Evolutionary conservation across 2,113 vertebrate species (phyloP), one percentile per base, ranked within the genome.

Genomic region (Ceyx margarethae): DNA sequence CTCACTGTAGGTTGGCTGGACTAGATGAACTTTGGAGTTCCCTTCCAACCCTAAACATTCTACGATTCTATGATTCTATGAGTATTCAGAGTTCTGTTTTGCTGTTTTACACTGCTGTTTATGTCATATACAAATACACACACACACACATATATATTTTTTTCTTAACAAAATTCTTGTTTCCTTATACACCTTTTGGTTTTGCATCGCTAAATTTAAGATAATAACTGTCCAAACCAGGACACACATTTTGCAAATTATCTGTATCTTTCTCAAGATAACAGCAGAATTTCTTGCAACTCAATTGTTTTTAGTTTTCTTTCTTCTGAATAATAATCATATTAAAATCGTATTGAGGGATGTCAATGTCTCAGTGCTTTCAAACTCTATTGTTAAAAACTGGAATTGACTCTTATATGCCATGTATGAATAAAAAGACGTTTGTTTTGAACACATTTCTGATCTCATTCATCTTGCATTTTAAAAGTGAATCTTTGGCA

Each of bases 331-430:
- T 37, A 81, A 62, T 22, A 9, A 15, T 23, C 3, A 0, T 42
- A 37, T 57, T 16, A 68, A 73, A 53, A 37, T 5, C 15, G 5
- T 20, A 31, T 20, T 68, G 51, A 76, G 21, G 33, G 15, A 40
- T 21, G 60, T 60, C 16, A 12, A 1, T 37, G 23, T n/a, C 31
- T 66, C 64, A 28, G 15, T 23, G 10, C 4, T 58, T 78, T 62
- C 20, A 68, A 73, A 73, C 45, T 4, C 4, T 68, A 50, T 53
- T 43, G 35, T 78, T 62, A 13, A 50, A 72, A 79, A 78, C 6
- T 6, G 11, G 11, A 35, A 65, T 11, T 45, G 66, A 3, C 4
- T 28, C 1, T 67, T 3, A 13, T 35, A n/a, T 0, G 0, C 8
- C 7, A 51, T 20, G 3, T 35, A 51, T 18, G 3, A 45, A 73